phyloP scores from a whole-genome alignment of 2,888 invertebrate species.

The Polydrusus pterygomalis region DNA sequence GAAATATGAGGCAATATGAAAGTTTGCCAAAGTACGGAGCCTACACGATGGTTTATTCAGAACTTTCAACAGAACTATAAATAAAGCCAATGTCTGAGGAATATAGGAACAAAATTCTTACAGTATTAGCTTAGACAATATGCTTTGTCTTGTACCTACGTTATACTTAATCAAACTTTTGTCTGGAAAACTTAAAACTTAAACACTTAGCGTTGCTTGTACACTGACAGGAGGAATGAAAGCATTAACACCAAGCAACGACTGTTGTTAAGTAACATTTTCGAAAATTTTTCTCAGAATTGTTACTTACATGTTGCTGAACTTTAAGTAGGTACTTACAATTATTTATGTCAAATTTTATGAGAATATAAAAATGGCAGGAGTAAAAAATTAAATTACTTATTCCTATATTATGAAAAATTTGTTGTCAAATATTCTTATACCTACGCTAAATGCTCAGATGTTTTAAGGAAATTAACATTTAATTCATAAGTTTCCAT shows the following conservation, averaged over 20 bases:
- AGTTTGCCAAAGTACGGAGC: constrained; percentile 47
- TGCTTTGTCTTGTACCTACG: constrained; percentile 28
- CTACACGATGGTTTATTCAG: constrained; percentile 51
- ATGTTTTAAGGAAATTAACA: no score
- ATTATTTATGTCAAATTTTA: background rate
- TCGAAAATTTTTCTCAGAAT: background rate
- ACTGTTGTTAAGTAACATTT: background rate
- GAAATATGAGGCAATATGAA: constrained; percentile 52
- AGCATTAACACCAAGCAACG: background rate
- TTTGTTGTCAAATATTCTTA: no score
- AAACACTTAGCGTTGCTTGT: constrained; percentile 24
- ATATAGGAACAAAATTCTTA: constrained; percentile 41
- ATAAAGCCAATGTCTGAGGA: constrained; percentile 39
- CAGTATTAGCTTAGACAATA: constrained; percentile 37
- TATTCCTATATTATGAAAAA: no score
- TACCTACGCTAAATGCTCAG: no score
- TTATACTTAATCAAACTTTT: constrained; percentile 31
- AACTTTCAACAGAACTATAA: constrained; percentile 46
- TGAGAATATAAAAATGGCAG: background rate
- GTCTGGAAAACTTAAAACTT: constrained; percentile 24
- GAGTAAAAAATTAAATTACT: background rate
- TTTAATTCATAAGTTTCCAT: no score
- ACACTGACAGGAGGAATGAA: background rate
- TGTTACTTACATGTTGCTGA: no score
- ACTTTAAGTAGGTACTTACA: no score